A percentile compares a stretch with the other conserved stretches of the same genome.
Evolutionary conservation across 2,888 invertebrate species (phyloP).

Genomic region (Cheilosia scutellata): DNA sequence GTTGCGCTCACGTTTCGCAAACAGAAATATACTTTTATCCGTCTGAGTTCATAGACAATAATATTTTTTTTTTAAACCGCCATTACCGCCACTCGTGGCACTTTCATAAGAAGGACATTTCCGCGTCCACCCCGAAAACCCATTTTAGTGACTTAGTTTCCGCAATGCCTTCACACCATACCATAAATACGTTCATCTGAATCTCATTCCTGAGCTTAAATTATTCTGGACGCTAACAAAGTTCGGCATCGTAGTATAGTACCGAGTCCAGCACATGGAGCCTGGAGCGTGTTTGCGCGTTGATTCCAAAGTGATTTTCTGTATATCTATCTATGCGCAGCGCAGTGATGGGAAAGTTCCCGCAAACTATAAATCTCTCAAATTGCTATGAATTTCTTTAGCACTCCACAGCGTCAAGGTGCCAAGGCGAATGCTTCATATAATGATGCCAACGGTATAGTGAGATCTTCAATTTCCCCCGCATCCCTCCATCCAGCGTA

Average conservation of each 20-base stretch:
- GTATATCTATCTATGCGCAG: constrained; percentile 13
- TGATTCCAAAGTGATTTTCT: constrained; percentile 59
- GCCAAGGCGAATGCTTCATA: constrained; percentile 42
- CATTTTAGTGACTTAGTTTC: constrained; percentile 50
- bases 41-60: constrained; percentile 44
- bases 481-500: neutral
- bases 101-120: constrained; percentile 27
- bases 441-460: constrained; percentile 56
- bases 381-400: constrained; percentile 61
- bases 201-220: constrained; percentile 57
- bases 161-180: constrained; percentile 35
- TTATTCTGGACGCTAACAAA: constrained; percentile 61
- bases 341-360: constrained; percentile 44
- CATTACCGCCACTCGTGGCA: constrained; percentile 11
- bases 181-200: constrained; percentile 49
- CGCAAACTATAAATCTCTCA: constrained; percentile 68
- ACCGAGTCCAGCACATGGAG: neutral
- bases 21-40: constrained; percentile 24
- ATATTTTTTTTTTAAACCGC: constrained; percentile 5
- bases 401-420: constrained; percentile 34
- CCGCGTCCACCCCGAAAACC: neutral
- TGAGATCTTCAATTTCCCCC: neutral
- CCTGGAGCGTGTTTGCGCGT: constrained; percentile 31
- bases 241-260: constrained; percentile 17
- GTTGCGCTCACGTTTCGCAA: constrained; percentile 35